phyloP scores from a whole-genome alignment of 1,140 invertebrate genomes.

The Macrosteles quadrilineatus region DNA sequence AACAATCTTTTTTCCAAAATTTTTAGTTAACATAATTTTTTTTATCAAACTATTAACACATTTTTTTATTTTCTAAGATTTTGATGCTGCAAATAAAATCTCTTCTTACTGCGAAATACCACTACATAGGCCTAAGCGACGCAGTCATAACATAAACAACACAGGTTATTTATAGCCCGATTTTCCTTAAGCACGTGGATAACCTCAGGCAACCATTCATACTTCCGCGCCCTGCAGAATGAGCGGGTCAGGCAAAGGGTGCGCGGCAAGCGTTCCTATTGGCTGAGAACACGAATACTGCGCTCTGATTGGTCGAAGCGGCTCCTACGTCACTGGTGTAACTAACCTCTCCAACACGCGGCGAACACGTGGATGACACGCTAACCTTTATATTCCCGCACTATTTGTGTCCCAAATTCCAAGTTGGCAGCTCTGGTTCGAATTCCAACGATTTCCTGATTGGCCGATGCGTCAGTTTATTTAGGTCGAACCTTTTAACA shows the following conservation, averaged over 20 bases:
- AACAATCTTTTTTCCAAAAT: too few relatives aligned
- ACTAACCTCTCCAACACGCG: neutral
- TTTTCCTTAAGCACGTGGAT: conserved; percentile 3
- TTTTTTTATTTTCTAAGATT: too few relatives aligned
- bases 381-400: neutral
- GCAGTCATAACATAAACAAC: too few relatives aligned
- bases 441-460: neutral
- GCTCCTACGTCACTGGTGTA: neutral
- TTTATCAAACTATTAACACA: too few relatives aligned
- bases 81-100: too few relatives aligned
- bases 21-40: too few relatives aligned
- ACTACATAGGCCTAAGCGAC: too few relatives aligned
- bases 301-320: neutral
- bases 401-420: too few relatives aligned
- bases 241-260: neutral
- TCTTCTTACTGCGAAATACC: too few relatives aligned
- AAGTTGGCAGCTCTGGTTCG: too few relatives aligned
- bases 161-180: conserved; percentile 4
- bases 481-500: neutral
- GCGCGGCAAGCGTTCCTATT: neutral
- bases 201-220: conserved; percentile 7
- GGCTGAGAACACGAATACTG: neutral
- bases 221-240: neutral
- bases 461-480: neutral
- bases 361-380: conserved; percentile 10